Evolutionary conservation across 2,797 vertebrate species (phyloP).

Genomic region (Channallabes apus): DNA sequence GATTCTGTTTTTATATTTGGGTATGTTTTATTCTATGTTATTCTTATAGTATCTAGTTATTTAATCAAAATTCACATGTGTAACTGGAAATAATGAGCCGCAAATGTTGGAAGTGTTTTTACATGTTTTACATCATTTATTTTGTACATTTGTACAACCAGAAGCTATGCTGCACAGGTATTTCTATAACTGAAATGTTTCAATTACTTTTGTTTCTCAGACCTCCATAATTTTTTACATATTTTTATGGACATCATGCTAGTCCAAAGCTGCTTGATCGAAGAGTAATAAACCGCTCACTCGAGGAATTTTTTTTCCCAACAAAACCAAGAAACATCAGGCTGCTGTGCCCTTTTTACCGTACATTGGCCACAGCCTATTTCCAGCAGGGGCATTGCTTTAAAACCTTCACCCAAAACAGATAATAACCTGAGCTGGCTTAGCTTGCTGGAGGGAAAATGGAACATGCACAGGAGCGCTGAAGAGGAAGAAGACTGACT

Average conservation of each 20-base stretch:
- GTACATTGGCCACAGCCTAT: background rate
- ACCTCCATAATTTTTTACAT: background rate
- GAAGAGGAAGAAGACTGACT: conserved; percentile 69
- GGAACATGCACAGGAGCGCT: conserved; percentile 60
- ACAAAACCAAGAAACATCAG: conserved; percentile 27
- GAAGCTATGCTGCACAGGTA: background rate
- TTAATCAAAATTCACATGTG: background rate
- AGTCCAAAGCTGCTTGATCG: background rate
- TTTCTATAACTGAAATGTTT: background rate
- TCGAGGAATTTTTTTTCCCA: background rate
- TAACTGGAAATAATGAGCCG: background rate
- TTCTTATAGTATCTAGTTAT: background rate
- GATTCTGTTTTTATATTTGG: background rate
- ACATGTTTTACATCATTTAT: background rate
- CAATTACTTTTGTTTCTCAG: background rate
- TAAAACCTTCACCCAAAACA: conserved; percentile 42
- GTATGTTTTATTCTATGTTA: background rate
- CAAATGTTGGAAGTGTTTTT: background rate
- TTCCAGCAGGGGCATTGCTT: background rate
- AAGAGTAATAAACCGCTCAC: background rate
- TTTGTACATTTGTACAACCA: background rate
- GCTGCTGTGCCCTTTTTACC: background rate
- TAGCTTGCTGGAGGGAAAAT: conserved; percentile 56
- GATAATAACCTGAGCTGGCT: conserved; percentile 47
- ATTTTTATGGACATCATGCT: background rate